Percentiles rank a stretch among this genome's conserved stretches.
phyloP scores from a whole-genome alignment of 2,113 vertebrate species.

The Eulemur macaco region DNA sequence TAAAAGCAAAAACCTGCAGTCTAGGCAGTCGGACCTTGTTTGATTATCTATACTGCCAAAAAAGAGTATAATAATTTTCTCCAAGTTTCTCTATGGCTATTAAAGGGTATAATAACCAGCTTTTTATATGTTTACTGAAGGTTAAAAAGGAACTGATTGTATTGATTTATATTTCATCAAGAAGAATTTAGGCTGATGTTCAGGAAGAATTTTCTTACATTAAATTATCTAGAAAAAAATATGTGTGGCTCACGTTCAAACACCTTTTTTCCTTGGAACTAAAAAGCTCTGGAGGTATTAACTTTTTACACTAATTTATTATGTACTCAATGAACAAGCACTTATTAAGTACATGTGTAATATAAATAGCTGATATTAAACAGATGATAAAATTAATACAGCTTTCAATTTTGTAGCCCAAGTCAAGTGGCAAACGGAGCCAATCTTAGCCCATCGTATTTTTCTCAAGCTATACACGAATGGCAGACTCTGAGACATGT shows the following conservation, averaged over 20 bases:
- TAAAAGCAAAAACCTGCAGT: neutral
- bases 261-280: neutral
- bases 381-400: neutral
- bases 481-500: neutral
- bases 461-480: neutral
- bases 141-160: neutral
- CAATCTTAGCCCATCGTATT: neutral
- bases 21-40: neutral
- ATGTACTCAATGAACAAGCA: neutral
- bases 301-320: neutral
- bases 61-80: neutral
- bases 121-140: neutral
- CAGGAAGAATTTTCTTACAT: neutral
- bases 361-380: neutral
- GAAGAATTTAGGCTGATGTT: neutral
- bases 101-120: neutral
- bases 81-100: neutral
- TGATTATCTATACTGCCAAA: neutral
- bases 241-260: neutral
- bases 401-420: neutral
- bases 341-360: neutral
- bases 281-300: neutral
- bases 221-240: slow-evolving; percentile 5
- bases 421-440: neutral
- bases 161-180: neutral